Evolutionary conservation across 1,140 invertebrate genomes (phyloP), one percentile per base, ranked within the genome.

Genomic region (Bilobella aurantiaca): DNA sequence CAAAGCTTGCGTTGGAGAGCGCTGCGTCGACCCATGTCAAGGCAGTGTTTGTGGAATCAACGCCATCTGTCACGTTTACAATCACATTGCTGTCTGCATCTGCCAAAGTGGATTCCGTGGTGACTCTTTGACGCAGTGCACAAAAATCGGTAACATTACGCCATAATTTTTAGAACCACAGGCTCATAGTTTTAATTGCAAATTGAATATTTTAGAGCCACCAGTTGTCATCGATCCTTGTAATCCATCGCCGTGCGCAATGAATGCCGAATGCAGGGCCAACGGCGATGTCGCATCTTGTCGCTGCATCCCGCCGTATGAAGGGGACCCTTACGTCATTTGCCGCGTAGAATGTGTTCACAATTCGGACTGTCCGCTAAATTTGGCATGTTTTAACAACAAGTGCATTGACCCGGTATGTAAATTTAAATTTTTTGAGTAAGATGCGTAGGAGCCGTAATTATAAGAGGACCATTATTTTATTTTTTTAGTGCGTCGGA

Each of bases 321-420:
- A 59, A 18, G 28, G 31, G 8, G 58, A 59, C 28, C 49, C 49
- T 53, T 53, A 58, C 14, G 28, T 18, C 30, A 82, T 81, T 65
- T 91, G 89, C 76, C 79, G 84, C 73, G 77, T 59, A 76, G 76
- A 87, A 77, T 88, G 86, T 77, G 79, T 84, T 2, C 75, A 59
- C 66, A 77, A 63, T 71, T 74, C 46, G 76, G 90, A 93, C 77
- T 93, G 90, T 77, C 81, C 69, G 84, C 90, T 74, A 87, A 87
- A 90, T 75, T 87, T 87, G 75, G 86, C 87, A 37, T 93, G 90
- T 74, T 81, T 88, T 64, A 83, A 85, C 71, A 89, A 89, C 69
- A 89, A 88, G 75, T 93, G 90, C 73, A 79, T 81, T 27, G 86
- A 91, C 78, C 89, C 89, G 91, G 89, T 72, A 76, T 86, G 87